A percentile compares a stretch with the other conserved stretches of the same genome.
These are phyloP conservation scores for Halichondria panicea DNA, from an alignment of 37 sponge, comb jelly and placozoan species.

Conservation along the genomic window DNA sequence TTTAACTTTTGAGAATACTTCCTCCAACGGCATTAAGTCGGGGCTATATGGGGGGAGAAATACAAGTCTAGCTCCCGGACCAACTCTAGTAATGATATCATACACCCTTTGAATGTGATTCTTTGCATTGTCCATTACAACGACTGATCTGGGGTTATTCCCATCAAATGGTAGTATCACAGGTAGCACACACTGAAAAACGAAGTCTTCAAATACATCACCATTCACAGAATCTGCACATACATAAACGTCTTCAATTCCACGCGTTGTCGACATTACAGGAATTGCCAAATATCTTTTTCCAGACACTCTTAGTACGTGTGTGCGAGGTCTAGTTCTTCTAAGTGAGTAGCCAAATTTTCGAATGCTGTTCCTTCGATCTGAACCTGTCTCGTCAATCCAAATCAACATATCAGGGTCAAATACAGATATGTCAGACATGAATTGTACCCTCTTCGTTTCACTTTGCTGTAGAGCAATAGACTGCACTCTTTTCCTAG, in stretches of 20 bases:
- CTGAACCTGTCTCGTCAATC: constrained; percentile 27
- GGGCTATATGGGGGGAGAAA: constrained; percentile 12
- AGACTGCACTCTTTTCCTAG: neutral
- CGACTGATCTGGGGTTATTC: constrained; percentile 14
- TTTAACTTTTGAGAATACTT: constrained; percentile 13
- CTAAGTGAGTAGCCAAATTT: constrained; percentile 6
- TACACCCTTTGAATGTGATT: neutral
- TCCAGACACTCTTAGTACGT: neutral
- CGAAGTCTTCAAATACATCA: constrained; percentile 14
- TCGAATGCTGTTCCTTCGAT: constrained; percentile 9
- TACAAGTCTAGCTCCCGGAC: constrained; percentile 7
- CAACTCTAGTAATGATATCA: constrained; percentile 19
- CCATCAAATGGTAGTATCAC: constrained; percentile 16
- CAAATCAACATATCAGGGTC: constrained; percentile 12
- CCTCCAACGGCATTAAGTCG: constrained; percentile 19
- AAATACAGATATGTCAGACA: constrained; percentile 14
- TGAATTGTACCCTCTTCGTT: neutral
- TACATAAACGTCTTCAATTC: constrained; percentile 18
- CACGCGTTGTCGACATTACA: constrained; percentile 9
- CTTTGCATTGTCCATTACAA: constrained; percentile 12
- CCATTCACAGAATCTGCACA: constrained; percentile 12
- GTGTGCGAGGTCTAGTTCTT: neutral
- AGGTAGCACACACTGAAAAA: neutral
- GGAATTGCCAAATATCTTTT: constrained; percentile 6
- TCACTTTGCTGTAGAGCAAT: constrained; percentile 9